Base-by-base conservation (phyloP, 2,888 invertebrate genomes). In the Leptopilina drosophilae region DNA sequence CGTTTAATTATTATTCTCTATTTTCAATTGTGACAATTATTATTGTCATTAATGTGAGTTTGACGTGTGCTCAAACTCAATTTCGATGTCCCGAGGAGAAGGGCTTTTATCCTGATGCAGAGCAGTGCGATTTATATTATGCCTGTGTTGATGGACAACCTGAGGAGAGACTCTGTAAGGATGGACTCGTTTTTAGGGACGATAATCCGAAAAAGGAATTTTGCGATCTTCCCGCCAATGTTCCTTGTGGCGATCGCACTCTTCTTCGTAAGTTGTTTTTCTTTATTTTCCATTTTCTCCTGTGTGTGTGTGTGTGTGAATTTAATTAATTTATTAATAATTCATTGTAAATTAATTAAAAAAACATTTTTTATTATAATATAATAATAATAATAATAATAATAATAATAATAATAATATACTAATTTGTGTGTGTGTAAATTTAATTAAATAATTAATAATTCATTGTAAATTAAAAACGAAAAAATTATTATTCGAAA, bases 81-180 rank as follows among this genome's bases (percentile, higher is more conserved):
- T 96, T 95, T 91, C 93, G 94, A 86, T 96, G 96, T 86, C 96
- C 96, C 5, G 94, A 95, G 82, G 93, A 94, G 84, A 94, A 93
- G 83, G 96, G 96, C n/a, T 96, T 93, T 92, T 96, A 94, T 92
- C 94, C 95, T 5, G 96, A 96, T 90, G 93, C 93, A 1, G 93
- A 94, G 88, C 96, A 96, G 91, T 96, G 96, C 90, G 96, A 97
- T 92, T 93, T 96, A 82, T 96, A 96, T 91, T 96, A 95, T 92
- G 94, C 94, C 87, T 96, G 96, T 92, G 92, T 92, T 79, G 83
- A 94, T 91, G 95, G 95, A 42, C 92, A 93, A 80, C 90, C 95
- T 4, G 95, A 95, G 89, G 93, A 94, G 79, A 95, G 93, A 84
- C 92, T 96, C 14, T 97, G 96, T 90, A 96, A 96, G 0, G 96